Percentiles rank a stretch among this genome's conserved stretches.
Evolutionary conservation across 2,113 vertebrate species (phyloP).

Genomic region (Corythoichthys haematopterus): DNA sequence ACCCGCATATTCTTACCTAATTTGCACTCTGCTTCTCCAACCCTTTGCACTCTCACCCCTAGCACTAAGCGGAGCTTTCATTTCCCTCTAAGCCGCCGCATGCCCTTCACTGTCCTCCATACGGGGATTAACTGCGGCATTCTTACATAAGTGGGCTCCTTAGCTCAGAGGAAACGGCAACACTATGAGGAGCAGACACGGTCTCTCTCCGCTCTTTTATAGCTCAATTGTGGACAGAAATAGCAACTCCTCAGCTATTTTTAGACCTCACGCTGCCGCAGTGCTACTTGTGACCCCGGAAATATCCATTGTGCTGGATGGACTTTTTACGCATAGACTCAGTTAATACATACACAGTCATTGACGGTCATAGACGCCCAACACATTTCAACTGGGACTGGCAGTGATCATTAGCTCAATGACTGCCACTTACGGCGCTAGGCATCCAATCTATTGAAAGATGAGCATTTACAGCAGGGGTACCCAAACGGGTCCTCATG

Average conservation of each 20-base stretch:
- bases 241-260: conserved; percentile 48
- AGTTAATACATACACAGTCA: neutral
- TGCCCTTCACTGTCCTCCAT: conserved; percentile 47
- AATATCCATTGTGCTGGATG: conserved; percentile 8
- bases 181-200: conserved; percentile 41
- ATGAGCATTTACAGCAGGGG: no score
- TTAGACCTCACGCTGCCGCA: conserved; percentile 36
- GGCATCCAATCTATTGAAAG: no score
- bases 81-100: conserved; percentile 10
- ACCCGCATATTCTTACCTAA: neutral
- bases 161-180: conserved; percentile 39
- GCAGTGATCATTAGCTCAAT: no score
- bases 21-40: neutral
- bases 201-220: conserved; percentile 28
- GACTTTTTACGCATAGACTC: conserved; percentile 13
- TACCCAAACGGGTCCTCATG: no score
- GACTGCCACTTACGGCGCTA: no score
- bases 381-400: no score
- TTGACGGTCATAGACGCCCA: no score
- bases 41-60: conserved; percentile 1
- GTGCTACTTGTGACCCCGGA: conserved; percentile 39
- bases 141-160: conserved; percentile 57
- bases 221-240: conserved; percentile 41
- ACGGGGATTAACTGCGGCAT: conserved; percentile 49
- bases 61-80: conserved; percentile 11